Percentiles rank a stretch among this genome's conserved stretches.
phyloP scores from a whole-genome alignment of 2,888 invertebrate species.

The Drosophila eohydei region DNA sequence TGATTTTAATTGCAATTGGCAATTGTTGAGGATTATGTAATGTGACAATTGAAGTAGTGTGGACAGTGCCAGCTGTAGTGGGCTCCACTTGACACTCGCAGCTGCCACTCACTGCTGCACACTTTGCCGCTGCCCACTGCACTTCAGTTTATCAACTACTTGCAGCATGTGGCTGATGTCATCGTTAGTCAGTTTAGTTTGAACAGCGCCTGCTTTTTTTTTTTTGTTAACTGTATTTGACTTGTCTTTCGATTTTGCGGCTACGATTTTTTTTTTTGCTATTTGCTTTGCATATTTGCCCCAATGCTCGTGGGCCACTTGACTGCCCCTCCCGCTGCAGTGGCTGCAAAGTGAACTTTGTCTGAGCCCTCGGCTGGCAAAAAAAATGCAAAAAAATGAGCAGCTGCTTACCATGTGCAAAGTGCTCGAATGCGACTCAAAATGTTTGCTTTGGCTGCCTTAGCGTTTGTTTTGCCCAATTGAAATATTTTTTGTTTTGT shows the following conservation, averaged over 20 bases:
- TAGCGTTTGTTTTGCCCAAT: conserved; percentile 39
- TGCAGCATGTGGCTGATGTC: conserved; percentile 52
- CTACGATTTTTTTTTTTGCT: conserved; percentile 35
- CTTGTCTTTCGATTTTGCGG: conserved; percentile 49
- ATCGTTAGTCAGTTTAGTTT: conserved; percentile 50
- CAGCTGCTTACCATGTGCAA: conserved; percentile 51
- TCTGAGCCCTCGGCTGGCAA: conserved; percentile 12
- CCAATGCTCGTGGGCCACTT: conserved; percentile 31
- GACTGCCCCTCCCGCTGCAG: conserved; percentile 23
- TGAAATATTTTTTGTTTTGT: conserved; percentile 34
- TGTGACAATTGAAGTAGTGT: conserved; percentile 52
- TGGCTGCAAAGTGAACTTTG: conserved; percentile 13
- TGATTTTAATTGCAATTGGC: conserved; percentile 54
- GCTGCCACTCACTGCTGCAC: conserved; percentile 24
- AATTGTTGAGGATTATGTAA: conserved; percentile 49
- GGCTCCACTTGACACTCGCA: conserved; percentile 47
- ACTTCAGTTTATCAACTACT: conserved; percentile 36
- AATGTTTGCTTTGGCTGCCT: conserved; percentile 56
- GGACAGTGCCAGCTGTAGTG: conserved; percentile 25
- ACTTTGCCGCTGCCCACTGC: neutral
- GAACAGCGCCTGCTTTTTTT: conserved; percentile 28
- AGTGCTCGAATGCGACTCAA: conserved; percentile 41
- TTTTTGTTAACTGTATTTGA: conserved; percentile 12
- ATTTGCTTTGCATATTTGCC: conserved; percentile 63
- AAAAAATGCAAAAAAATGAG: conserved; percentile 15